These are phyloP conservation scores for Chromis chromis DNA, from an alignment of 2,797 vertebrate genomes.

Conservation along the genomic window DNA sequence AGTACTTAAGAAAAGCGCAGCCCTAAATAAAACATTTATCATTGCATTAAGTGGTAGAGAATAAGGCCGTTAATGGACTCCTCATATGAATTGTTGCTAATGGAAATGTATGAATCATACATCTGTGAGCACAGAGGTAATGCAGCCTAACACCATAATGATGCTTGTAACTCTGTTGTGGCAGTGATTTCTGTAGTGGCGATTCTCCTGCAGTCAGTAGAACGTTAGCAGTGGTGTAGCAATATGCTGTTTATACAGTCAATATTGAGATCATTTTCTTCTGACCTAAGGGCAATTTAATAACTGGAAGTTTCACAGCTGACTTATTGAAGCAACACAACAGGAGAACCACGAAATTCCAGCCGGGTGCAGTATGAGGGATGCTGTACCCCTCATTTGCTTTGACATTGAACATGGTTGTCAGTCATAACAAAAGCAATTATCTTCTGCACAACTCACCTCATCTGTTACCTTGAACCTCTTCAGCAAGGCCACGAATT, in stretches of 20 bases:
- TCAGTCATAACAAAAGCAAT: conserved; percentile 32
- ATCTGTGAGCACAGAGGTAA: conserved; percentile 46
- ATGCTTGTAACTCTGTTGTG: conserved; percentile 21
- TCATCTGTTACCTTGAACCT: conserved; percentile 90
- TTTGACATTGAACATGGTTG: conserved; percentile 18
- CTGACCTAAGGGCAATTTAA: conserved; percentile 46
- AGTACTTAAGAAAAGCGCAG: conserved; percentile 29
- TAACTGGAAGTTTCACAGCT: conserved; percentile 48
- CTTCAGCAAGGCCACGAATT: conserved; percentile 89
- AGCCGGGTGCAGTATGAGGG: not conserved
- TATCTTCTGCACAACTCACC: conserved; percentile 74
- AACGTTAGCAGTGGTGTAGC: conserved; percentile 41
- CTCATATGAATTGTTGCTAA: conserved; percentile 49
- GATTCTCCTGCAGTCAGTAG: conserved; percentile 35
- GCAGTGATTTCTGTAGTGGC: conserved; percentile 46
- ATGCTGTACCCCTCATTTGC: conserved; percentile 12
- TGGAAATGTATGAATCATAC: conserved; percentile 59
- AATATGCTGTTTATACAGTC: conserved; percentile 51
- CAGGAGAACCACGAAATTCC: conserved; percentile 16
- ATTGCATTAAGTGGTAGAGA: conserved; percentile 55
- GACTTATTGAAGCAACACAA: conserved; percentile 42
- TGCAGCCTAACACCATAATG: conserved; percentile 33
- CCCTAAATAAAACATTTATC: conserved; percentile 49
- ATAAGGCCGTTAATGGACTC: conserved; percentile 57
- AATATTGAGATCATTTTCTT: conserved; percentile 43